Conservation (phyloP, 2,888 invertebrate genomes). For the Eulithis testata region DNA sequence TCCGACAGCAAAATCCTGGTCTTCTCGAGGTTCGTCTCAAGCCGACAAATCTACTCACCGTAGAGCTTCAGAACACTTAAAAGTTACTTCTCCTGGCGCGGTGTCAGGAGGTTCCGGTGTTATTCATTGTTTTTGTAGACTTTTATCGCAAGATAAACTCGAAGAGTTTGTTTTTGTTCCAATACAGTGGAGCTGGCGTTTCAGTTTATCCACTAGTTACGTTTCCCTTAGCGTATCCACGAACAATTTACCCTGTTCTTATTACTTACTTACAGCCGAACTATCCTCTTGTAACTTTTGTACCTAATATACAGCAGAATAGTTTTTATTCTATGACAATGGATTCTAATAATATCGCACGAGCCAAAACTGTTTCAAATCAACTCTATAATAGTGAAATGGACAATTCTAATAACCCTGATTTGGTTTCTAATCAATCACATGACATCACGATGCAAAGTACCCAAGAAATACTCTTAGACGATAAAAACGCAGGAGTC, state of each 20-base stretch:
- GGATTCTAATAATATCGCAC: slow-evolving; percentile 6
- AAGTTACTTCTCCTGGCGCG: not conserved
- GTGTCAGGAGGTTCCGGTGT: not conserved
- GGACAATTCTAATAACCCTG: not conserved
- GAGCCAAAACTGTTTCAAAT: not conserved
- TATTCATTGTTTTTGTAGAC: not conserved
- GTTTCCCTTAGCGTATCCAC: not conserved
- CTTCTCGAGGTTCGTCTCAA: slow-evolving; percentile 18
- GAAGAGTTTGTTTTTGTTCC: not conserved
- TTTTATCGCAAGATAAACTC: slow-evolving; percentile 1
- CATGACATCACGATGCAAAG: not conserved
- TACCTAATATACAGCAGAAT: too few species aligned
- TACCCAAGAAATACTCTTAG: not conserved
- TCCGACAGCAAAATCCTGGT: slow-evolving; percentile 21
- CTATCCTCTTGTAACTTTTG: not conserved
- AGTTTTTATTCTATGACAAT: slow-evolving; percentile 2
- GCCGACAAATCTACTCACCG: slow-evolving; percentile 1
- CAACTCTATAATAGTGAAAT: not conserved
- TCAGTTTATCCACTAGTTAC: not conserved
- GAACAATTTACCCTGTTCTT: not conserved
- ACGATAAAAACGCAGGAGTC: not conserved
- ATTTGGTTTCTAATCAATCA: not conserved
- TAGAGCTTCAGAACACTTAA: slow-evolving; percentile 14
- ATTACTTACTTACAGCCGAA: not conserved
- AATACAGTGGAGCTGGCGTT: not conserved